phyloP scores from a whole-genome alignment of 2,797 vertebrate species.

The Sebastes alutus region DNA sequence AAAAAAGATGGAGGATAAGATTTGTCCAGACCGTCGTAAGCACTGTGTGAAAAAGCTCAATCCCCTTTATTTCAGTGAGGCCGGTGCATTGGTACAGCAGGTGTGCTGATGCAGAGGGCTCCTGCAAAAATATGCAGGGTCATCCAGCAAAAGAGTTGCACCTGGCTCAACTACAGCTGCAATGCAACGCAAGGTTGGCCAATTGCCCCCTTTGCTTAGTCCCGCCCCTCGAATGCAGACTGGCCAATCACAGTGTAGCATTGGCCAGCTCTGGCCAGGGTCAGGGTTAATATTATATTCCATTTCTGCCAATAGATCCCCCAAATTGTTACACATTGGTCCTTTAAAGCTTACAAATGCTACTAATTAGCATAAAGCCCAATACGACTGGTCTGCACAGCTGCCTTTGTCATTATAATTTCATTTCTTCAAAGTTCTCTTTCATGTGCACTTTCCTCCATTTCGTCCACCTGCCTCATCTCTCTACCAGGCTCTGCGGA shows the following conservation, averaged over 20 bases:
- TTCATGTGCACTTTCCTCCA: background rate
- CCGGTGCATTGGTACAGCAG: background rate
- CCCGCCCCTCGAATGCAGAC: too few species aligned
- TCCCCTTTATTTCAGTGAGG: background rate
- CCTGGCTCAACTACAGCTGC: background rate
- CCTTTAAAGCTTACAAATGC: background rate
- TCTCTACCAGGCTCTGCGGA: background rate
- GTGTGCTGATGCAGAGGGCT: background rate
- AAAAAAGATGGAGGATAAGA: background rate
- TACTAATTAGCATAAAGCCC: background rate
- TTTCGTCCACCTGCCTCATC: slow-evolving; percentile 16
- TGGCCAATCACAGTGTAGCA: too few species aligned
- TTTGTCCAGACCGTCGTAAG: background rate
- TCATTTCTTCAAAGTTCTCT: background rate
- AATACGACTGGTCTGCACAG: background rate
- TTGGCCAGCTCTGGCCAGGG: too few species aligned
- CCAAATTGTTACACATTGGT: background rate
- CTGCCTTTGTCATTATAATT: slow-evolving; percentile 14
- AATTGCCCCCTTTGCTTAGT: too few species aligned
- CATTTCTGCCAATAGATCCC: too few species aligned
- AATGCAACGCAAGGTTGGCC: background rate
- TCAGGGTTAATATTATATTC: too few species aligned
- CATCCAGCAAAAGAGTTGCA: background rate
- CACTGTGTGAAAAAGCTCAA: background rate
- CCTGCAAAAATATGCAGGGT: background rate